Evolutionary conservation across 2,888 invertebrate species (phyloP).

Genomic region (Hipparchia sbordonii): DNA sequence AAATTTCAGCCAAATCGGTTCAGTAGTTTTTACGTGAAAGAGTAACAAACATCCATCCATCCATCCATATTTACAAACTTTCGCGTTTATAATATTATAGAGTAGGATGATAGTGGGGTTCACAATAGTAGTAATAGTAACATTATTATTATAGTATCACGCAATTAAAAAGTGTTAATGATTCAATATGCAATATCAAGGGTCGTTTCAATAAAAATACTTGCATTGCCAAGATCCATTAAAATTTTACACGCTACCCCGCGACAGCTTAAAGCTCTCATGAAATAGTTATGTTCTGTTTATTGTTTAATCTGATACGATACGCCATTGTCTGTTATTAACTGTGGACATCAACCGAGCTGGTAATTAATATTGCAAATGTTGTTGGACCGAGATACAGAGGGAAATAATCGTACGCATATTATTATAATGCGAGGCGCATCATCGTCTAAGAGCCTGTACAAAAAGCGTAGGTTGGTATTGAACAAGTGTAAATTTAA

Average conservation of each 20-base stretch:
- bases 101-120: not conserved
- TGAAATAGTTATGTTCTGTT: slow-evolving; percentile 64
- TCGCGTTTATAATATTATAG: no score
- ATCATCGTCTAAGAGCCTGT: not conserved
- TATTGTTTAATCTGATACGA: slow-evolving; percentile 69
- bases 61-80: no score
- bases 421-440: not conserved
- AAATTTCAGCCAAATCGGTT: no score
- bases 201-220: slow-evolving; percentile 6
- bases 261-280: slow-evolving; percentile 51
- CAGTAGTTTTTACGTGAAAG: no score
- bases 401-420: slow-evolving; percentile 27
- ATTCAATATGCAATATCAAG: not conserved
- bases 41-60: no score
- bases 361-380: slow-evolving; percentile 80
- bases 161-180: not conserved
- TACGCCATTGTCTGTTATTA: slow-evolving; percentile 67
- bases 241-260: slow-evolving; percentile 10
- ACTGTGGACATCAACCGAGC: slow-evolving; percentile 61
- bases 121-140: not conserved
- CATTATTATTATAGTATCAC: no score
- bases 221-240: slow-evolving; percentile 16
- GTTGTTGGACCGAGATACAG: slow-evolving; percentile 58
- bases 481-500: not conserved
- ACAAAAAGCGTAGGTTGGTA: not conserved